Conservation (phyloP, 1,140 invertebrate genomes). For the Drosophila eugracilis region DNA sequence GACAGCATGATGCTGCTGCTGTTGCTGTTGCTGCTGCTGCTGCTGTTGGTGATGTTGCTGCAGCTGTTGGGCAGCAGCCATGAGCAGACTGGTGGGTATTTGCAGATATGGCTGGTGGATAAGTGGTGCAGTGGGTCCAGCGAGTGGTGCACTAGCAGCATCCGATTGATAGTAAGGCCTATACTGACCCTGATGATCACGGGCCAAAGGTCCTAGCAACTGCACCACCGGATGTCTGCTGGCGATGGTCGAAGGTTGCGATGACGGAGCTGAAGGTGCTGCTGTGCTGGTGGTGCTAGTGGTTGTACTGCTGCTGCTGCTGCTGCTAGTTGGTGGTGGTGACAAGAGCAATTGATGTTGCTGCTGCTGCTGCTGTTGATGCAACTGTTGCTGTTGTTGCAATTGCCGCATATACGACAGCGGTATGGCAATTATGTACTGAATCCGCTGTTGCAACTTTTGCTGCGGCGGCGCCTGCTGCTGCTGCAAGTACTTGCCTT, state of each 20-base stretch:
- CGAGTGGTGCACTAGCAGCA: slow-evolving; percentile 33
- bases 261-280: slow-evolving; percentile 16
- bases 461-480: slow-evolving; percentile 33
- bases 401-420: slow-evolving; percentile 75
- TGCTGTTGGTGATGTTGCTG: slow-evolving; percentile 66
- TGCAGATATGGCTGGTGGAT: slow-evolving; percentile 64
- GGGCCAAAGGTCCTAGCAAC: slow-evolving; percentile 66
- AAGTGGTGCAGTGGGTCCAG: slow-evolving; percentile 12
- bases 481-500: slow-evolving; percentile 28
- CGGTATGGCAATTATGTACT: slow-evolving; percentile 81
- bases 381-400: slow-evolving; percentile 63
- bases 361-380: slow-evolving; percentile 39
- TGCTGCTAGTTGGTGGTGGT: background rate
- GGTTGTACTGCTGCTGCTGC: slow-evolving; percentile 19
- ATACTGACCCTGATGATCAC: slow-evolving; percentile 69
- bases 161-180: slow-evolving; percentile 65
- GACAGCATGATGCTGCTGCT: slow-evolving; percentile 33
- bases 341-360: slow-evolving; percentile 5
- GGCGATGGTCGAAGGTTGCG: background rate
- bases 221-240: slow-evolving; percentile 51
- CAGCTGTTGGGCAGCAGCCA: slow-evolving; percentile 67
- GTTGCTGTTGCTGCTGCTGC: slow-evolving; percentile 52
- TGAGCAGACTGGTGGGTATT: slow-evolving; percentile 64
- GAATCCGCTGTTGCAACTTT: slow-evolving; percentile 62
- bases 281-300: slow-evolving; percentile 20